phyloP scores from a whole-genome alignment of 2,113 vertebrate species.

The Hydropotes inermis region DNA sequence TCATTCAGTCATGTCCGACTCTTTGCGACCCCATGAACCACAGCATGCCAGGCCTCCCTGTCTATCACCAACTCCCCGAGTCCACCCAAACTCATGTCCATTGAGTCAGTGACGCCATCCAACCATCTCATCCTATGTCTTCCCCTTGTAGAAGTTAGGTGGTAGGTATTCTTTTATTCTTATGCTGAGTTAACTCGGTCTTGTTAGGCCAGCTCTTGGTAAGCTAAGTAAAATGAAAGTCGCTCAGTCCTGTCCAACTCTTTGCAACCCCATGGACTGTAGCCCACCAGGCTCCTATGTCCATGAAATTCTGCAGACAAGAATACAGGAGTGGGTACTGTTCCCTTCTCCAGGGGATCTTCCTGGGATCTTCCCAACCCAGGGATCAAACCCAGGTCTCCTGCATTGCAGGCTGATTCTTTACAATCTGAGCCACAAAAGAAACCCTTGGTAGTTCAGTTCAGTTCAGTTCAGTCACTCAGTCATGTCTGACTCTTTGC shows the following conservation, averaged over 20 bases:
- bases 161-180: not conserved
- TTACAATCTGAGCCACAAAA: not conserved
- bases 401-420: not conserved
- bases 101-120: too few species aligned
- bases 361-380: not conserved
- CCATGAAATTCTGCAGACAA: not conserved
- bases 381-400: not conserved
- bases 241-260: not conserved
- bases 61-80: too few species aligned
- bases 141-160: not conserved
- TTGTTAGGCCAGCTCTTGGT: not conserved
- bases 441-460: not conserved
- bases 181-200: not conserved
- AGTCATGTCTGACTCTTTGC: not conserved
- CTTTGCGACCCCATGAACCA: too few species aligned
- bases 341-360: not conserved
- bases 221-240: not conserved
- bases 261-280: not conserved
- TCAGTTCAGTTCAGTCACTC: not conserved
- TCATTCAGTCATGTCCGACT: too few species aligned
- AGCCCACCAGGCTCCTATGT: not conserved
- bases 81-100: too few species aligned
- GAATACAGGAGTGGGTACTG: not conserved
- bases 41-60: too few species aligned
- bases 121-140: too few species aligned